Evolutionary conservation across 1,140 invertebrate genomes (phyloP).

Genomic region (Thalassaphorura encarpata): DNA sequence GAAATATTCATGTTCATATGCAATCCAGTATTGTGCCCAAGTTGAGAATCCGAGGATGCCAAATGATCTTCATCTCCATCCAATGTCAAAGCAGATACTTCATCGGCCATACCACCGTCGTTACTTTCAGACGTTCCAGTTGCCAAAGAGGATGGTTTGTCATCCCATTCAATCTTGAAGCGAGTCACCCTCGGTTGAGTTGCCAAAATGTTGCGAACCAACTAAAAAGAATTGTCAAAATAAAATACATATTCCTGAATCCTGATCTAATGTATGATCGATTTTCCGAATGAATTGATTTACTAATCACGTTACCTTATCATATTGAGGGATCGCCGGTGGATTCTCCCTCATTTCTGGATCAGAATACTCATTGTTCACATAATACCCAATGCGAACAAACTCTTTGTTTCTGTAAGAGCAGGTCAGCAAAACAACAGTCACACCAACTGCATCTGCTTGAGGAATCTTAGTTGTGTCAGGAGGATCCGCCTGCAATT

Average conservation of each 20-base stretch:
- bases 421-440: constrained; percentile 91
- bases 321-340: constrained; percentile 79
- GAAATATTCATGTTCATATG: no score
- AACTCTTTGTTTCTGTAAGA: constrained; percentile 90
- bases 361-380: constrained; percentile 95
- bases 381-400: constrained; percentile 95
- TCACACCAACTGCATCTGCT: constrained; percentile 92
- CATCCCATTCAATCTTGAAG: constrained; percentile 97
- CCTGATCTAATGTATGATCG: no score
- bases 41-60: no score
- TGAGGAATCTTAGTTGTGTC: constrained; percentile 86
- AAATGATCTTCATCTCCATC: no score
- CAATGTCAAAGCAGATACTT: no score
- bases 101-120: no score
- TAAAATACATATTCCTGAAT: constrained; percentile 9
- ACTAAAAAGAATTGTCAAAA: constrained; percentile 37
- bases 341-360: constrained; percentile 89
- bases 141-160: no score
- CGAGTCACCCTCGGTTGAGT: constrained; percentile 89
- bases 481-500: constrained; percentile 78
- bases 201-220: constrained; percentile 85
- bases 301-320: constrained; percentile 70
- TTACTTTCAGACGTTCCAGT: no score
- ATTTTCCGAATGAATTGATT: neutral
- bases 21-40: no score